Base-by-base conservation (phyloP, 30 jellyfish, hydroid and myxozoan species). In the Mastigias papua region DNA sequence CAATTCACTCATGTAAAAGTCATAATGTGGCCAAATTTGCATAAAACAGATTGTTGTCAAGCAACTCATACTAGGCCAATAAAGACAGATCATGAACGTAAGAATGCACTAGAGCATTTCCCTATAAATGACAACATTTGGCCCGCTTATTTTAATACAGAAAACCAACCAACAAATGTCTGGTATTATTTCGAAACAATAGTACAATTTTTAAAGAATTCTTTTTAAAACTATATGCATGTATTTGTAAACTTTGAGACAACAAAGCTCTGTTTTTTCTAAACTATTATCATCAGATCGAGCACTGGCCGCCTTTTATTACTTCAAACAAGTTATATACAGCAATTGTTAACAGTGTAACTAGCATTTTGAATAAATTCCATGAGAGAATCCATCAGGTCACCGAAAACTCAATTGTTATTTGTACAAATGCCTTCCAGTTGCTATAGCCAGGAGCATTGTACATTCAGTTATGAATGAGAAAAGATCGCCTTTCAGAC, bases 171-270 rank as follows among this genome's bases (percentile, higher is more conserved):
- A 29, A 69, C 60, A 69, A 69, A 27, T 69, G 80, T 31, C 80
- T 69, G 29, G 61, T 29, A 29, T 69, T 61, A 72, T 34, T 37
- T 72, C 46, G 23, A 72, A 72, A 37, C 34, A 72, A 34, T 27
- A 72, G 68, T 46, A 21, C 8, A 33, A 19, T 49, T 37, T 35
- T 33, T 15, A 72, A 72, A 27, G n/a, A 63, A 13, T 15, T 63
- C 74, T 23, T 27, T 25, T 25, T 27, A 1, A 63, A 63, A 25
- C 42, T 63, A 63, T 63, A 4, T 63, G 7, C 74, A 4, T 25
- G 35, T 33, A 72, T 72, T 33, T 35, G 83, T 34, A 72, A 72
- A 72, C 35, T 72, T 72, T 33, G 69, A 72, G 23, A 72, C 68
- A 72, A 23, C 69, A 30, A 72, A 15, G 35, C n/a, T 49, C n/a